Base-by-base conservation (phyloP, 1,140 invertebrate genomes). In the Lerema accius region DNA sequence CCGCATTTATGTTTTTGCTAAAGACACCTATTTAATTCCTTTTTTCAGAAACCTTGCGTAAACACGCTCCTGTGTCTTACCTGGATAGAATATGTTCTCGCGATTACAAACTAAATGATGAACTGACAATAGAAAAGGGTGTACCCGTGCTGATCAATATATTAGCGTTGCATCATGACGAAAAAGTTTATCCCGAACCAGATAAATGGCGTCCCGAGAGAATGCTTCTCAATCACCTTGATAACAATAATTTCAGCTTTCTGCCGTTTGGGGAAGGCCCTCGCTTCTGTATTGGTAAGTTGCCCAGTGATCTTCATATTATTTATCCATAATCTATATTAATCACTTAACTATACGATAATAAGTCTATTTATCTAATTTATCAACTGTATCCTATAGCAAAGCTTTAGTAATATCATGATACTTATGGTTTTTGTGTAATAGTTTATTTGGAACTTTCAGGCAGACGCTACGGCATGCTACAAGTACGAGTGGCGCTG, bases 191-290 rank as follows among this genome's bases (percentile, higher is more conserved):
- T 79, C 92, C 94, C 0, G 91, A 96, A 64, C 95, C 95, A 0
- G 85, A 94, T 6, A 72, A 80, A 23, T 96, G 93, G 77, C 82
- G 92, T 67, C 95, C 95, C 0, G 93, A 95, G 69, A 90, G 95
- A 64, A 95, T 94, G 65, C 89, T 91, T 32, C 91, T 89, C 14
- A 82, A 80, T 45, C 1, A 32, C 9, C 4, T n/a, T 11, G 67
- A 80, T 45, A 64, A 85, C 76, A 48, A 69, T 39, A 45, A 91
- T 80, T 45, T 93, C 91, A 90, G 93, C 0, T 96, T 94, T 78
- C 78, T 96, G 26, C 95, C 96, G 0, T 97, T 97, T 71, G 96
- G 95, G 0, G 93, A 94, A 45, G 96, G 96, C 6, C 94, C 94
- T 0, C 92, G 95, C 40, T 95, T 93, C 78, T 96, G 95, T 76